Base-by-base conservation (phyloP, 1,140 invertebrate species). In the Chionoecetes opilio region DNA sequence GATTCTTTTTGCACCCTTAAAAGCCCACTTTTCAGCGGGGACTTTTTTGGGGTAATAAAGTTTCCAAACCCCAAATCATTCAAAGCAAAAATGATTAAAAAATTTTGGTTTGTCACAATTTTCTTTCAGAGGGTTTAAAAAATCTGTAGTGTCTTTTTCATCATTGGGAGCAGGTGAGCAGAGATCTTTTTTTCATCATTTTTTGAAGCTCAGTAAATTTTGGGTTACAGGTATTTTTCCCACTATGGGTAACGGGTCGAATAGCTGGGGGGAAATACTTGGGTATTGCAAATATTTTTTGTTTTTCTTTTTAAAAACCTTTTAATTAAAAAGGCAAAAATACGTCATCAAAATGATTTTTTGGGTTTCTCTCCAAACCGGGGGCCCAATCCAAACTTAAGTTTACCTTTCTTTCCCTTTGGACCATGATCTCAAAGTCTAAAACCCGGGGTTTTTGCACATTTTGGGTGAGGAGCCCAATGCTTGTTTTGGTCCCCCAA, bases 401-500 rank as follows among this genome's bases (percentile, higher is more conserved):
- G 82, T 34, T 26, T 85, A 85, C 6, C 82, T 8, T 46, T 46
- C 41, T 46, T 46, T 46, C 41, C n/a, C 41, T 46, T 46, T 8
- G 14, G 41, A 46, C 41, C 41, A 85, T 85, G 82, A 85, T 85
- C 82, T 6, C 82, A 85, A 85, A 29, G 82, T 85, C 26, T 85
- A 6, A 85, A 85, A n/a, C 82, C 5, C 82, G 26, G n/a, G n/a
- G n/a, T 6, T 85, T 85, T 85, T 85, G 82, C 82, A 85, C 82
- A 85, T 26, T 85, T 29, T 85, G 82, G n/a, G n/a, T 85, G 82
- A 85, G 82, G 82, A 85, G n/a, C 82, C 82, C 82, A 85, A 34
- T 34, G 5, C 26, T 85, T 85, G 82, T 85, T 26, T 26, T 85
- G 82, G 82, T 85, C 82, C 26, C 41, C 82, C 5, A 85, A 26